These are phyloP conservation scores for Chanos chanos DNA, from an alignment of 2,797 vertebrate species.

Conservation along the genomic window DNA sequence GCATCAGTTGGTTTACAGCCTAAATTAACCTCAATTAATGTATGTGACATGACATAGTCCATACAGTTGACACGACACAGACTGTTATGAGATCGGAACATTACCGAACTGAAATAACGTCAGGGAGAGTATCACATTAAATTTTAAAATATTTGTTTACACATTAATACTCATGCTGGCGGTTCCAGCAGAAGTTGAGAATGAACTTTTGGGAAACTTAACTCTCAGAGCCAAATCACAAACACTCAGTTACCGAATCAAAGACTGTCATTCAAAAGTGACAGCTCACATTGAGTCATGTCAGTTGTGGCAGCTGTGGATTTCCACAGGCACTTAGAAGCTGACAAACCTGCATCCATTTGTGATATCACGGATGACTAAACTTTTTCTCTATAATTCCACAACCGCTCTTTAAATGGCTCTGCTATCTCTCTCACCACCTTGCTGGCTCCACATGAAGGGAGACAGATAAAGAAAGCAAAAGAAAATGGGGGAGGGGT, in stretches of 20 bases:
- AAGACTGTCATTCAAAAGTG: constrained; percentile 35
- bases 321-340: constrained; percentile 13
- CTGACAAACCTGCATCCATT: constrained; percentile 25
- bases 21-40: too few relatives aligned
- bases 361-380: constrained; percentile 28
- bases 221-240: not conserved
- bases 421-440: constrained; percentile 40
- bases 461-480: constrained; percentile 33
- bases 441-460: constrained; percentile 37
- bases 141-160: too few relatives aligned
- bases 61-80: too few relatives aligned
- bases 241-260: constrained; percentile 17
- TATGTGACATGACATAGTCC: too few relatives aligned
- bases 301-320: constrained; percentile 18
- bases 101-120: too few relatives aligned
- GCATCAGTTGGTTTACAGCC: not conserved
- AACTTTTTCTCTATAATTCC: constrained; percentile 23
- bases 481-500: constrained; percentile 17
- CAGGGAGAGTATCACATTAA: too few relatives aligned
- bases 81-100: too few relatives aligned
- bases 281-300: constrained; percentile 15
- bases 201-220: constrained; percentile 5
- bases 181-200: constrained; percentile 14
- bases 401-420: constrained; percentile 19
- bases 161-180: too few relatives aligned